Percentiles rank a stretch among this genome's conserved stretches.
Conservation (phyloP, 2,888 invertebrate species). For the Branchipolynoe longqiensis region DNA sequence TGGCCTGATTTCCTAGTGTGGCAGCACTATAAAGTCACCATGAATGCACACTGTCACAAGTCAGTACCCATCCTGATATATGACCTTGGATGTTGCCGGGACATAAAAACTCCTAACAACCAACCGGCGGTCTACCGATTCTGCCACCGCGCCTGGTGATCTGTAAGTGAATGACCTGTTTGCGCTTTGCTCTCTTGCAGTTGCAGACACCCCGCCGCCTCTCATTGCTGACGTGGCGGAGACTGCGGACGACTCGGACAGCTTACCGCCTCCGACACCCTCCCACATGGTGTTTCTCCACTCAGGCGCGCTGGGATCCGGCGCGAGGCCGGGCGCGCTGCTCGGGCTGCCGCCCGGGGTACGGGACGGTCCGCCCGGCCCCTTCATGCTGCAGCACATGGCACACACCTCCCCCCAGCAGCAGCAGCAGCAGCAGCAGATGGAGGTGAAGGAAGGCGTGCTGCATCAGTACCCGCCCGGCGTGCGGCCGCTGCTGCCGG, state of each 20-base stretch:
- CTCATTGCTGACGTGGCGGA: not conserved
- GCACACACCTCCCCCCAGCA: not conserved
- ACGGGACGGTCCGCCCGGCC: not conserved
- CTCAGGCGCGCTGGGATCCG: not conserved
- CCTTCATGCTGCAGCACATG: not conserved
- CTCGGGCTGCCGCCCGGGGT: constrained; percentile 20
- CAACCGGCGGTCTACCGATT: too few relatives aligned
- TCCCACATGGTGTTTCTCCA: not conserved
- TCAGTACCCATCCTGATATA: too few relatives aligned
- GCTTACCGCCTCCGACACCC: constrained; percentile 8
- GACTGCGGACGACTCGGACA: not conserved
- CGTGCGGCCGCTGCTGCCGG: constrained; percentile 29
- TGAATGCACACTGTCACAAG: too few relatives aligned
- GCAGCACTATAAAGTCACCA: too few relatives aligned
- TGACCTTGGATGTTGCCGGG: too few relatives aligned
- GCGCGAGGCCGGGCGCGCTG: not conserved
- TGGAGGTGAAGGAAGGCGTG: constrained; percentile 30
- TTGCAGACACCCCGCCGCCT: not conserved
- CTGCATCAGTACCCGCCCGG: constrained; percentile 35
- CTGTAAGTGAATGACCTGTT: too few relatives aligned
- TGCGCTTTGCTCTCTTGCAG: too few relatives aligned
- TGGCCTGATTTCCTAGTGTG: too few relatives aligned
- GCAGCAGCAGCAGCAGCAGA: not conserved
- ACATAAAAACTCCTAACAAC: too few relatives aligned
- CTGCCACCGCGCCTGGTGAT: too few relatives aligned